A percentile compares a stretch with the other conserved stretches of the same genome.
phyloP scores from a whole-genome alignment of 2,113 vertebrate species.

The Cochlearius cochlearius region DNA sequence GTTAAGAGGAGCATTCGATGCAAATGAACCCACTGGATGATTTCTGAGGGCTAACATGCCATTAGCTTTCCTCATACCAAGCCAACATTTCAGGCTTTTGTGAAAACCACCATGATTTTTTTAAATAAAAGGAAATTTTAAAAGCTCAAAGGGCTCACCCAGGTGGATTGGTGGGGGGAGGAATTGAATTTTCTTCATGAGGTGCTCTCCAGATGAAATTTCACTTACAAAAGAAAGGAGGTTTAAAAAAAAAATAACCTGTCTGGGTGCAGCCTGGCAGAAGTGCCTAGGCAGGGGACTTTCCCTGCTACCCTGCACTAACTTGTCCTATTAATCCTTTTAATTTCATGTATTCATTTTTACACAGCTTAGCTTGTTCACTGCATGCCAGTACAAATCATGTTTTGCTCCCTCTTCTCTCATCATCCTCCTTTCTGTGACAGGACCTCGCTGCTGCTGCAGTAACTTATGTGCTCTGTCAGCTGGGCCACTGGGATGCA shows the following conservation, averaged over 20 bases:
- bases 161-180: background rate
- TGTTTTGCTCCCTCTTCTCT: slow-evolving; percentile 5
- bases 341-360: slow-evolving; percentile 49
- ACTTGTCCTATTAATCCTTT: slow-evolving; percentile 66
- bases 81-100: background rate
- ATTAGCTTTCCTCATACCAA: slow-evolving; percentile 3
- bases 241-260: background rate
- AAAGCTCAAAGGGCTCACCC: slow-evolving; percentile 1
- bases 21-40: slow-evolving; percentile 47
- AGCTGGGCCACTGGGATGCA: slow-evolving; percentile 13
- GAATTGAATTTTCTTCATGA: background rate
- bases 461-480: slow-evolving; percentile 19
- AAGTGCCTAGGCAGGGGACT: slow-evolving; percentile 37
- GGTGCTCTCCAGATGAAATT: background rate
- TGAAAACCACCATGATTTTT: slow-evolving; percentile 2
- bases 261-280: slow-evolving; percentile 53
- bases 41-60: slow-evolving; percentile 41
- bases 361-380: slow-evolving; percentile 34
- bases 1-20: slow-evolving; percentile 47
- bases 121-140: background rate
- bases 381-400: slow-evolving; percentile 46
- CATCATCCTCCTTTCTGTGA: background rate
- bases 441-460: background rate
- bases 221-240: slow-evolving; percentile 23
- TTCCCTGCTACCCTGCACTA: slow-evolving; percentile 54